phyloP scores from a whole-genome alignment of 2,113 vertebrate species.

The Antechinus stuartii region DNA sequence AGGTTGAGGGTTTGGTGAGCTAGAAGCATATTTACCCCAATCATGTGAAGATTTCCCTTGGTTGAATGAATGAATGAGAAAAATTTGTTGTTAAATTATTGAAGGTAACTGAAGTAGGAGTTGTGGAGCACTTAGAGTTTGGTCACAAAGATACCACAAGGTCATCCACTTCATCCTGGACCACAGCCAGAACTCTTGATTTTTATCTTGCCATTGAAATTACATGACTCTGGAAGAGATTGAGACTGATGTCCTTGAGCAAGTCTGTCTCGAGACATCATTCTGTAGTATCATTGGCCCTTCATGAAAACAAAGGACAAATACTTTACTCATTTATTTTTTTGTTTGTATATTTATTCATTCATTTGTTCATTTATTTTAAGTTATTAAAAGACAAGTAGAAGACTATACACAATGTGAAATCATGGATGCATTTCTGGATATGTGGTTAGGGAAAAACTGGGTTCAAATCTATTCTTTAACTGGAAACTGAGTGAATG shows the following conservation, averaged over 20 bases:
- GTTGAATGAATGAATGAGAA: neutral
- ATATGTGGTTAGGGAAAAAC: neutral
- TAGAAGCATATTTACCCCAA: neutral
- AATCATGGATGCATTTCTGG: neutral
- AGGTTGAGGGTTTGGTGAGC: neutral
- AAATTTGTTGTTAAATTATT: neutral
- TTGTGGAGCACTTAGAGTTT: neutral
- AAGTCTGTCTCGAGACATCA: neutral
- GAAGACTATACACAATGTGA: neutral
- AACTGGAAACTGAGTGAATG: no score
- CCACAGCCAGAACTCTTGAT: neutral
- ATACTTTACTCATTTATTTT: neutral
- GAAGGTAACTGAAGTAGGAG: neutral
- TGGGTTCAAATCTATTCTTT: neutral
- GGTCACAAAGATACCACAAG: neutral
- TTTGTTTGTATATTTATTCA: neutral
- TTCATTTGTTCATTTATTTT: neutral
- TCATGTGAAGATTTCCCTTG: neutral
- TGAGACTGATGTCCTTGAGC: neutral
- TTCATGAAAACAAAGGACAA: neutral
- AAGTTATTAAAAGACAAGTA: neutral
- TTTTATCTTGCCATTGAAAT: neutral
- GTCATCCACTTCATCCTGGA: no score
- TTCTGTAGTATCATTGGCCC: neutral
- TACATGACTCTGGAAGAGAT: neutral